Evolutionary conservation across 2,888 invertebrate species (phyloP).

Genomic region (Limnephilus rhombicus): DNA sequence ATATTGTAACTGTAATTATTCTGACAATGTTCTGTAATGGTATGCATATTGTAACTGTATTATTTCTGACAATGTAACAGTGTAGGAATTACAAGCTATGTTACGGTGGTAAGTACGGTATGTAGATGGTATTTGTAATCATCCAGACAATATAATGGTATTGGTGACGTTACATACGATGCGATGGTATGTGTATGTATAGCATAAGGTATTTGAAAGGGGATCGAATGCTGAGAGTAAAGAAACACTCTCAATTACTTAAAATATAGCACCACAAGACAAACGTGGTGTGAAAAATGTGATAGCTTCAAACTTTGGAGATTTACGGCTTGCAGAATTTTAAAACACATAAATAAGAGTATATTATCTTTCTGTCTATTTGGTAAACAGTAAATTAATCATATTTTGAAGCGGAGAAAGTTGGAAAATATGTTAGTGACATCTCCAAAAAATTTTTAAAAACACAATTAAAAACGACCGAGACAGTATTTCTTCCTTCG

Average conservation of each 20-base stretch:
- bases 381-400: too few relatives aligned
- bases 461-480: too few relatives aligned
- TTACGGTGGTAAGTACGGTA: not conserved
- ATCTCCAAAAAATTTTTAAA: too few relatives aligned
- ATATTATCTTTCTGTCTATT: too few relatives aligned
- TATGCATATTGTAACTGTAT: not conserved
- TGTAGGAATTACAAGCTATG: not conserved
- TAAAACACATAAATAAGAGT: too few relatives aligned
- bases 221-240: slow-evolving; percentile 60
- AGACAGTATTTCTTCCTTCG: too few relatives aligned
- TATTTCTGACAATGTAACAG: not conserved
- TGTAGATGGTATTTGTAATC: not conserved
- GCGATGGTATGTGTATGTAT: not conserved
- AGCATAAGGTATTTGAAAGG: slow-evolving; percentile 59
- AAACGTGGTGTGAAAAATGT: slow-evolving; percentile 31
- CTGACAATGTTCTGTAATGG: not conserved
- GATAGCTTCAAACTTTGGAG: slow-evolving; percentile 34
- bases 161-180: not conserved
- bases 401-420: too few relatives aligned
- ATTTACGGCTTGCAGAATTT: slow-evolving; percentile 2
- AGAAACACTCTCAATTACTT: slow-evolving; percentile 34
- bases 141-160: slow-evolving; percentile 3
- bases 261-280: not conserved
- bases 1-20: not conserved
- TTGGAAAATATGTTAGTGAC: too few relatives aligned